Evolutionary conservation across 2,797 vertebrate species (phyloP).

Genomic region (Enteromius anoplus): DNA sequence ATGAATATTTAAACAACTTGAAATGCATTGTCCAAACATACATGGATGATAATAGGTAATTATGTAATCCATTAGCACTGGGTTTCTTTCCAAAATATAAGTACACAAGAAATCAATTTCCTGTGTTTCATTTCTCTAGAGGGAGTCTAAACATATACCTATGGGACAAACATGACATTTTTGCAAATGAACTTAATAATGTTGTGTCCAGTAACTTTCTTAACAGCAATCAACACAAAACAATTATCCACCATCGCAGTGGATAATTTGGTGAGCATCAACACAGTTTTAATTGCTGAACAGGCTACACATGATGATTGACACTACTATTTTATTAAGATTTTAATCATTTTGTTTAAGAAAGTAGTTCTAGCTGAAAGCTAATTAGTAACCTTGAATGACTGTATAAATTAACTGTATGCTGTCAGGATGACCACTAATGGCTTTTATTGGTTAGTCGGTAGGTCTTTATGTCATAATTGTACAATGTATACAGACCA

Average conservation of each 20-base stretch:
- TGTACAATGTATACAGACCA: neutral
- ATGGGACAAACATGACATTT: neutral
- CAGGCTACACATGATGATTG: neutral
- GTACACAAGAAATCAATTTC: neutral
- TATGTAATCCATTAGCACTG: neutral
- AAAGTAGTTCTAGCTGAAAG: constrained; percentile 5
- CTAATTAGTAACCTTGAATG: neutral
- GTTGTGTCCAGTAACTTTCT: neutral
- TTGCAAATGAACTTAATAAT: neutral
- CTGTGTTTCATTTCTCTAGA: neutral
- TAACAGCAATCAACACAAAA: neutral
- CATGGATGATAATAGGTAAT: constrained; percentile 7
- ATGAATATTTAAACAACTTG: neutral
- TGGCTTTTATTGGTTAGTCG: neutral
- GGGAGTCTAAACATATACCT: neutral
- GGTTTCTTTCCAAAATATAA: neutral
- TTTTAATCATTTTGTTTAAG: neutral
- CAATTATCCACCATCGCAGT: neutral
- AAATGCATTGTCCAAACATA: neutral
- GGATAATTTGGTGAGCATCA: neutral
- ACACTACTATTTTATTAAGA: neutral
- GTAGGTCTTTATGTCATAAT: neutral
- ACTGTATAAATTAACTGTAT: neutral
- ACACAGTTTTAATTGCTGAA: neutral
- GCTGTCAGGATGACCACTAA: neutral